Evolutionary conservation across 2,888 invertebrate genomes (phyloP), one percentile per base, ranked within the genome.

Genomic region (Palloptera scutellata): DNA sequence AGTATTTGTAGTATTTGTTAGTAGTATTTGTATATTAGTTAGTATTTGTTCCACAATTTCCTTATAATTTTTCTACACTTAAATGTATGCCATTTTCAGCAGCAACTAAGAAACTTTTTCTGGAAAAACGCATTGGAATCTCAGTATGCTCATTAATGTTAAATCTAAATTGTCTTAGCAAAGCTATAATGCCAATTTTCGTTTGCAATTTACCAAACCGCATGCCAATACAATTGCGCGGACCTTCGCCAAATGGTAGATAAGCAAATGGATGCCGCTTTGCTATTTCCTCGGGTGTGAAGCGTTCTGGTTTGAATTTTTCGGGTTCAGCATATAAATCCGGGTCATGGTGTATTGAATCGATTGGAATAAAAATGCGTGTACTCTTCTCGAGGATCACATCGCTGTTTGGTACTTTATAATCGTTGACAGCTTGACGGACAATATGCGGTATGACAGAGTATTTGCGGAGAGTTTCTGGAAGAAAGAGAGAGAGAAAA

Each of bases 291-390:
- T 88, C 88, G 1, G 86, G 81, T 0, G 84, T 78, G 76, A 90
- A 91, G 74, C 90, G 84, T 13, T 90, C 89, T 0, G 90, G 91
- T 61, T 88, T 86, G 64, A 90, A 91, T 20, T 83, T 85, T 1
- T 88, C 84, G 0, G 91, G 91, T 9, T 91, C 84, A 0, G 88
- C 87, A 72, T 88, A 90, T 69, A 88, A 83, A 1, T 86, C 85
- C 0, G 88, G 86, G 75, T 90, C 89, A 75, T 87, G 87, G 67
- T 90, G 90, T 73, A 90, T 86, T 0, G 87, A 86, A 58, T 86
- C 85, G 1, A 85, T 81, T 0, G 90, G 88, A 59, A 90, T 86
- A 1, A 87, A 77, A 0, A 89, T 78, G 40, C 85, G 77, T 4
- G 86, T 87, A 0, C 86, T 88, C 71, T 87, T 85, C 61, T 87